These are phyloP conservation scores for Trochalopteron elliotii DNA, from an alignment of 2,113 vertebrate genomes.

Conservation along the genomic window DNA sequence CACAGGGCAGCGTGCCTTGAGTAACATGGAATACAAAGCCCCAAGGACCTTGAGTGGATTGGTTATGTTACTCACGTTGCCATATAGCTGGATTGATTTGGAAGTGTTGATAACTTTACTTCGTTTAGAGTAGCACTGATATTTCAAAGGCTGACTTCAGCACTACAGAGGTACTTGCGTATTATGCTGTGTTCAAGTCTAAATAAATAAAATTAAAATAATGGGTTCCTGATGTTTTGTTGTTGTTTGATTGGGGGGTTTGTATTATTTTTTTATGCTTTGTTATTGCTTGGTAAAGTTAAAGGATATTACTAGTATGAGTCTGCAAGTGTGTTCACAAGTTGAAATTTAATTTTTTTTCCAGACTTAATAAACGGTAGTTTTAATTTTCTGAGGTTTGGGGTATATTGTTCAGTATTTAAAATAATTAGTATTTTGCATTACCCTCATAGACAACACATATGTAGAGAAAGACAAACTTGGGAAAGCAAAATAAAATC, in stretches of 20 bases:
- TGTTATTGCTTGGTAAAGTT: background rate
- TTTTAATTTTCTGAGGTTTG: background rate
- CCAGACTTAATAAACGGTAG: background rate
- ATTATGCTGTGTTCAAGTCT: background rate
- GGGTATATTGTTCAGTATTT: background rate
- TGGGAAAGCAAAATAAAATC: slow-evolving; percentile 78
- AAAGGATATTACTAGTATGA: background rate
- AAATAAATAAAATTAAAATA: background rate
- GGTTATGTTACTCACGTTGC: background rate
- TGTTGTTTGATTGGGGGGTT: background rate
- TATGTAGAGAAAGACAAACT: slow-evolving; percentile 69
- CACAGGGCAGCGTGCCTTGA: background rate
- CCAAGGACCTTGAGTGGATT: background rate
- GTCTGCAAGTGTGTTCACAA: background rate
- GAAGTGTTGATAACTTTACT: background rate
- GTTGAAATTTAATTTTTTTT: background rate
- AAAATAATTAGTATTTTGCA: slow-evolving; percentile 44
- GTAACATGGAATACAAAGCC: background rate
- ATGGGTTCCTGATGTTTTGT: background rate
- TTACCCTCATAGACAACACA: slow-evolving; percentile 43
- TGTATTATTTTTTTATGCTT: background rate
- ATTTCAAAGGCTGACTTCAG: background rate
- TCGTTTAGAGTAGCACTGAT: background rate
- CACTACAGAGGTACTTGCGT: background rate
- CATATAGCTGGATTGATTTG: background rate